phyloP scores from a whole-genome alignment of 2,888 invertebrate genomes.

The Stramonita haemastoma region DNA sequence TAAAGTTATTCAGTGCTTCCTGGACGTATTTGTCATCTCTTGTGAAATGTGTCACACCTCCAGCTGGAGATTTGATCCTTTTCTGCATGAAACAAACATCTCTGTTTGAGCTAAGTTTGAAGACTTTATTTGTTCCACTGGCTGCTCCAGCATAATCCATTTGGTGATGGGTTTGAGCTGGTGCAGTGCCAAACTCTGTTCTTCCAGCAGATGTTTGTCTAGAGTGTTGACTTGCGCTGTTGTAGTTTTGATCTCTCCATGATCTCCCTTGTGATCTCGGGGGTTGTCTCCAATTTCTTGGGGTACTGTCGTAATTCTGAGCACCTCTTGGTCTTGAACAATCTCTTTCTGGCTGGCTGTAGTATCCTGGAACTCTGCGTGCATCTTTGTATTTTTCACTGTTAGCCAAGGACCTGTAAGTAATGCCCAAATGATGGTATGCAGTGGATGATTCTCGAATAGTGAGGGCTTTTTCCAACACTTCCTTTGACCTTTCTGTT shows the following conservation, averaged over 20 bases:
- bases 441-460: slow-evolving; percentile 36
- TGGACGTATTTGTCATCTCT: neutral
- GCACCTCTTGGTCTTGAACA: neutral
- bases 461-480: slow-evolving; percentile 23
- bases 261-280: neutral
- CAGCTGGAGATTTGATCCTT: slow-evolving; percentile 27
- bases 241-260: neutral
- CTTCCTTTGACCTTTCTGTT: neutral
- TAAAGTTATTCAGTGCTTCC: slow-evolving; percentile 12
- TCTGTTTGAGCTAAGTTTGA: neutral
- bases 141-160: neutral
- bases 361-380: neutral
- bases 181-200: neutral
- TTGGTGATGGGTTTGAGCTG: neutral
- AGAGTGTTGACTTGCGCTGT: neutral
- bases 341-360: neutral
- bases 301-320: neutral
- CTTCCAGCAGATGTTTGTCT: neutral
- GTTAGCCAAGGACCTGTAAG: slow-evolving; percentile 33
- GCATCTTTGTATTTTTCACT: neutral
- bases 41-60: neutral
- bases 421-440: slow-evolving; percentile 31
- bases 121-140: neutral
- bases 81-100: slow-evolving; percentile 2
- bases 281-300: neutral